phyloP scores from a whole-genome alignment of 2,888 invertebrate genomes.

The Lasioglossum villosulum region DNA sequence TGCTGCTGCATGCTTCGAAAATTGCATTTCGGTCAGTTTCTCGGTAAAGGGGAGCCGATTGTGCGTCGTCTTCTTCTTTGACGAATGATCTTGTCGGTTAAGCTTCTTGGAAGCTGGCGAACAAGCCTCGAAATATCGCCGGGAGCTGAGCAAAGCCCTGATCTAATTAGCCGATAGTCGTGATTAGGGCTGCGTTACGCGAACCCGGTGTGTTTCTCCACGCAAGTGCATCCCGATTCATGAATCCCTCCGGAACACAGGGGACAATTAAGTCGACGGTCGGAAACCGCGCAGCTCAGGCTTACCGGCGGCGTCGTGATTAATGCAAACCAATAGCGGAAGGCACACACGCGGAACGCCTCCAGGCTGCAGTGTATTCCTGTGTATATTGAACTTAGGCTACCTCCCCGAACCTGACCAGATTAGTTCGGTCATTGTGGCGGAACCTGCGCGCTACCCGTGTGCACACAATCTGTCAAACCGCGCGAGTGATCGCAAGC shows the following conservation, averaged over 20 bases:
- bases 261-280: conserved; percentile 67
- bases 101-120: not conserved
- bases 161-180: conserved; percentile 3
- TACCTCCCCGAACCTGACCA: conserved; percentile 75
- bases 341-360: conserved; percentile 73
- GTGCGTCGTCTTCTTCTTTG: conserved; percentile 30
- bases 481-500: conserved; percentile 40
- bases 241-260: conserved; percentile 48
- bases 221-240: conserved; percentile 54
- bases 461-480: conserved; percentile 75
- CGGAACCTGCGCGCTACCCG: conserved; percentile 55
- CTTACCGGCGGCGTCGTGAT: conserved; percentile 66
- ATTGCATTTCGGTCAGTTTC: not conserved
- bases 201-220: not conserved
- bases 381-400: conserved; percentile 80
- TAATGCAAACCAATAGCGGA: conserved; percentile 78
- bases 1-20: not conserved
- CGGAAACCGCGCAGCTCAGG: conserved; percentile 49
- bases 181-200: not conserved
- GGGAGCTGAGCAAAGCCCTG: not conserved
- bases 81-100: conserved; percentile 21
- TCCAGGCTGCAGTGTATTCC: conserved; percentile 74
- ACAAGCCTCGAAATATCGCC: not conserved
- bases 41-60: not conserved
- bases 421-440: conserved; percentile 82